Evolutionary conservation across 2,113 vertebrate species (phyloP).

Genomic region (Sturnus vulgaris): DNA sequence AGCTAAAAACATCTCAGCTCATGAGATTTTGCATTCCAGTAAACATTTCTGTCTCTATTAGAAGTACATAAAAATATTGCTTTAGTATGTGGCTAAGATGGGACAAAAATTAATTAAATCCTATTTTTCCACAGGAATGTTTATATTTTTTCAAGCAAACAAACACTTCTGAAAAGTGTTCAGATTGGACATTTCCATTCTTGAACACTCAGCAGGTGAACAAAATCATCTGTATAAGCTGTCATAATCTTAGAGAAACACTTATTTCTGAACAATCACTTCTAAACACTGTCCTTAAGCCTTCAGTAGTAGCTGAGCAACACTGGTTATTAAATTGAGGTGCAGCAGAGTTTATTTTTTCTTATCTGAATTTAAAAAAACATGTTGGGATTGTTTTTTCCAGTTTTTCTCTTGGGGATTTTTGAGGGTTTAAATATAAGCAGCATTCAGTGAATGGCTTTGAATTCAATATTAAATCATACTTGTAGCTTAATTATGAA

Average conservation of each 20-base stretch:
- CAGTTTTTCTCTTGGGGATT: background rate
- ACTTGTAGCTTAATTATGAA: conserved; percentile 7
- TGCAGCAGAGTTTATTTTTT: conserved; percentile 16
- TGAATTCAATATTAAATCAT: conserved; percentile 10
- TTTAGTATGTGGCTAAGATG: background rate
- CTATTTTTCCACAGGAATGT: background rate
- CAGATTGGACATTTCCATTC: conserved; percentile 23
- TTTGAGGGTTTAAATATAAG: background rate
- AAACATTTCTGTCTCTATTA: background rate
- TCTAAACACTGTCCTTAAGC: conserved; percentile 28
- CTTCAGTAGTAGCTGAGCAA: background rate
- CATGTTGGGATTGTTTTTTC: background rate
- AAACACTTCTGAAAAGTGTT: background rate
- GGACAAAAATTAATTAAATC: background rate
- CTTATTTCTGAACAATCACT: conserved; percentile 27
- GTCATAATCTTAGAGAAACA: conserved; percentile 46
- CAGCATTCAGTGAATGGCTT: background rate
- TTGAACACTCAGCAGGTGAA: conserved; percentile 27
- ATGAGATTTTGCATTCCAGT: background rate
- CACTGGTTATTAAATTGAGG: background rate
- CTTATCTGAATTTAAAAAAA: conserved; percentile 21
- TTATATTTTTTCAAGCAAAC: conserved; percentile 3
- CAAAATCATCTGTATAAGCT: conserved; percentile 35
- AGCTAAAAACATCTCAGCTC: background rate
- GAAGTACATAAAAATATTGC: background rate